Evolutionary conservation across 2,888 invertebrate genomes (phyloP), one percentile per base, ranked within the genome.

Genomic region (Dryobotodes eremita): DNA sequence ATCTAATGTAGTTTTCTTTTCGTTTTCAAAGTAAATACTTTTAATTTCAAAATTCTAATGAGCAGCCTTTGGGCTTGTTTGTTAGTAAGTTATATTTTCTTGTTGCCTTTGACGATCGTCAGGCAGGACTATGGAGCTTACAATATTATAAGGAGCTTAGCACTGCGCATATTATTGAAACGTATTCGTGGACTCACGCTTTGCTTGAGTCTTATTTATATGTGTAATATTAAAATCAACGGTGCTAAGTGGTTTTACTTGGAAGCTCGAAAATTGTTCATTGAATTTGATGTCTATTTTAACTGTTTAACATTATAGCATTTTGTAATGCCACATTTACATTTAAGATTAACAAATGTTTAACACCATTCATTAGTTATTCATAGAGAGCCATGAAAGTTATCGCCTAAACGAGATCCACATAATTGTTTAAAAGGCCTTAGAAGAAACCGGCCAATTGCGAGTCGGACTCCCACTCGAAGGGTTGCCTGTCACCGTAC

Each of bases 41-140:
- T 10, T n/a, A 13, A n/a, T 10, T 46, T 53, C 17, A 31, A 64
- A 53, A 20, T 31, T 72, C 13, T 26, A 26, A 26, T 66, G 1
- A 53, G 59, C 15, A 17, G 6, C 26, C 36, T 36, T 79, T 26
- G 42, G 2, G 10, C 5, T 50, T 57, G 11, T 66, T 50, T 72
- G n/a, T 57, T 36, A 46, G 53, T n/a, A 72, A 66, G n/a, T 70
- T 73, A 65, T 50, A 36, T 70, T 17, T 74, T 61, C 17, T 66
- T 71, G 61, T 36, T n/a, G 66, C 57, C 3, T 80, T 66, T 61
- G 31, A 72, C 17, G 69, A 64, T 53, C 23, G 70, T 20, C 26
- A 66, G 20, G 20, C 26, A 50, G 36, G 46, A 46, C 42, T 83
- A 59, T 71, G 50, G 31, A 82, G 82, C 78, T 77, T 78, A 75